Conservation (phyloP, 2,113 vertebrate species). For the Litocranius walleri region DNA sequence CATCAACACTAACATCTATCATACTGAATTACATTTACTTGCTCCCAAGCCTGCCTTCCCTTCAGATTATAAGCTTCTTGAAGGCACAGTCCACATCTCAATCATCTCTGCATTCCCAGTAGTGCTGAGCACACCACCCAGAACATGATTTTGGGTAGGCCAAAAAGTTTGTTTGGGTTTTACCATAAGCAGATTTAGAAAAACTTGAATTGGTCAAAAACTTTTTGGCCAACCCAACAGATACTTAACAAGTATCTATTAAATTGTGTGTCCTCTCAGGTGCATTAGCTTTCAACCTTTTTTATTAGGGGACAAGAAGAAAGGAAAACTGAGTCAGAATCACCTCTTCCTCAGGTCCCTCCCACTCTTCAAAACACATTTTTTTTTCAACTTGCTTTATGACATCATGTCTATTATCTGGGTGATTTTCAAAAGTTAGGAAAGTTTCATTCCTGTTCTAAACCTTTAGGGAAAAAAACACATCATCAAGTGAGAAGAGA, state of each 20-base stretch:
- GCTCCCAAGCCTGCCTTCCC: neutral
- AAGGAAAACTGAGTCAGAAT: neutral
- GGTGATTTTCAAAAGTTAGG: neutral
- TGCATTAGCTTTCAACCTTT: neutral
- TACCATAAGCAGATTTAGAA: neutral
- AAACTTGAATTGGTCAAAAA: neutral
- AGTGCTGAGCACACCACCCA: neutral
- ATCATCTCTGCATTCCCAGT: neutral
- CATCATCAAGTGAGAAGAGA: neutral
- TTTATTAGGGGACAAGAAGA: neutral
- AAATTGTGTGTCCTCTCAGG: neutral
- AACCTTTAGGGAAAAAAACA: neutral
- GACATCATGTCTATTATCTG: neutral
- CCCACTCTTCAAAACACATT: neutral
- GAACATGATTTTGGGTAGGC: neutral
- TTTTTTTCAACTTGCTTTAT: neutral
- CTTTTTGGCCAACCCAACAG: neutral
- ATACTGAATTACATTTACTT: neutral
- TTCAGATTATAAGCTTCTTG: neutral
- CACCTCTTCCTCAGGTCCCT: neutral
- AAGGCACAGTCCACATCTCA: neutral
- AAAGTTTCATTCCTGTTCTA: neutral
- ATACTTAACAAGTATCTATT: neutral
- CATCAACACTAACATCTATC: accelerated
- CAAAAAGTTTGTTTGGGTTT: neutral